Evolutionary conservation across 2,113 vertebrate genomes (phyloP).

Genomic region (Tetrax tetrax): DNA sequence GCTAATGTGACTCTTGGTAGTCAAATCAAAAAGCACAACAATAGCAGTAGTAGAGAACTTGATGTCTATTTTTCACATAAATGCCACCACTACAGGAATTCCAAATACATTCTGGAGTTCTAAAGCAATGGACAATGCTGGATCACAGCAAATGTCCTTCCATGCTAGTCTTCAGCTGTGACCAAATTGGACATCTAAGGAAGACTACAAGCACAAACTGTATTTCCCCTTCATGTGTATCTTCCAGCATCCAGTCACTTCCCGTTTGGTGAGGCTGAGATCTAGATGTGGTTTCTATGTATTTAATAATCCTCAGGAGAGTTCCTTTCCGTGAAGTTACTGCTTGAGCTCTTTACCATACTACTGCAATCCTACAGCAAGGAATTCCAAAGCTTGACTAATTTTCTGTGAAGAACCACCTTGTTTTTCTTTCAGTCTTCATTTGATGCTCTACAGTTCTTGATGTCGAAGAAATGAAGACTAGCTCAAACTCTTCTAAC

Average conservation of each 20-base stretch:
- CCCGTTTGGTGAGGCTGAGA: neutral
- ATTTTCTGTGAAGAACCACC: neutral
- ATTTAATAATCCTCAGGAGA: neutral
- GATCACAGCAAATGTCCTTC: neutral
- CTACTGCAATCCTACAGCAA: neutral
- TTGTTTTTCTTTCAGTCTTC: neutral
- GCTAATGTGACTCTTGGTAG: neutral
- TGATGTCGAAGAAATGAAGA: neutral
- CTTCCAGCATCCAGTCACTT: neutral
- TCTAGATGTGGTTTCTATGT: neutral
- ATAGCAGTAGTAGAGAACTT: neutral
- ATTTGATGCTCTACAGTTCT: neutral
- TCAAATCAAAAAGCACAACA: neutral
- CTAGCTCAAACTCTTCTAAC: neutral
- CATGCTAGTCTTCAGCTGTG: neutral
- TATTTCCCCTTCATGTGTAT: neutral
- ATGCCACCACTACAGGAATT: neutral
- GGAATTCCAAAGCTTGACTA: neutral
- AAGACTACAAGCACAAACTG: neutral
- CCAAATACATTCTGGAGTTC: neutral
- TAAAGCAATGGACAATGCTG: neutral
- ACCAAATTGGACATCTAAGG: neutral
- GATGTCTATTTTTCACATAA: neutral
- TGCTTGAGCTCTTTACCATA: neutral
- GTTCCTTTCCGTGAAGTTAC: neutral